These are phyloP conservation scores for Anseranas semipalmata DNA, from an alignment of 2,113 vertebrate species.

Conservation along the genomic window DNA sequence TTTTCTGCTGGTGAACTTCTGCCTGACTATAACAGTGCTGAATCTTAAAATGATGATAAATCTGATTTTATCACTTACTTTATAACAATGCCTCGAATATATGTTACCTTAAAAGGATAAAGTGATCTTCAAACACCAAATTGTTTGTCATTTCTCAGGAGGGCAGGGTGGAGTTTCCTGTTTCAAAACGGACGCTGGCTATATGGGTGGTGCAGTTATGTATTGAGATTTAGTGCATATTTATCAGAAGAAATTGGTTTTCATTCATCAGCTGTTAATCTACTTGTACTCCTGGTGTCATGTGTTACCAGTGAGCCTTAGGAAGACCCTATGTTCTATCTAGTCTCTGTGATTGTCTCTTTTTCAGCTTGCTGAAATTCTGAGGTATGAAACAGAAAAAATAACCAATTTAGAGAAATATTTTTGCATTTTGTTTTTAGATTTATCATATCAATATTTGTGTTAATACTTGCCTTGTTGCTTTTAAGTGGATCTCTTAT, in stretches of 20 bases:
- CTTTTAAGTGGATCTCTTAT: background rate
- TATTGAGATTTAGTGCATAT: slow-evolving; percentile 27
- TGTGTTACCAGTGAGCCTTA: background rate
- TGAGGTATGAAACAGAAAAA: background rate
- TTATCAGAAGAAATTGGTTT: slow-evolving; percentile 39
- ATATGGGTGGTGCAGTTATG: slow-evolving; percentile 53
- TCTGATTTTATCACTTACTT: slow-evolving; percentile 42
- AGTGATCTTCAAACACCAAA: slow-evolving; percentile 50
- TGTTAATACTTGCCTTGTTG: background rate
- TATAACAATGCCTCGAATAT: slow-evolving; percentile 28
- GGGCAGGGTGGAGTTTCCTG: slow-evolving; percentile 72
- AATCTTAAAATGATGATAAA: background rate
- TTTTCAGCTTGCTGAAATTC: background rate
- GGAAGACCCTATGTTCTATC: background rate
- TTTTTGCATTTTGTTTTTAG: background rate
- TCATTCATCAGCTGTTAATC: slow-evolving; percentile 42
- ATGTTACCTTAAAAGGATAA: slow-evolving; percentile 61
- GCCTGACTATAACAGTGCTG: background rate
- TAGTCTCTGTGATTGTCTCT: background rate
- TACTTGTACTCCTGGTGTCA: background rate
- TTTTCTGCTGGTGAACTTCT: background rate
- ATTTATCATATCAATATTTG: background rate
- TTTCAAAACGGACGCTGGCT: slow-evolving; percentile 61
- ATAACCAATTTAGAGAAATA: background rate
- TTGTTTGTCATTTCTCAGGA: slow-evolving; percentile 68